Conservation (phyloP, 2,888 invertebrate species). For the Galeopsomyia nigrocyanea region DNA sequence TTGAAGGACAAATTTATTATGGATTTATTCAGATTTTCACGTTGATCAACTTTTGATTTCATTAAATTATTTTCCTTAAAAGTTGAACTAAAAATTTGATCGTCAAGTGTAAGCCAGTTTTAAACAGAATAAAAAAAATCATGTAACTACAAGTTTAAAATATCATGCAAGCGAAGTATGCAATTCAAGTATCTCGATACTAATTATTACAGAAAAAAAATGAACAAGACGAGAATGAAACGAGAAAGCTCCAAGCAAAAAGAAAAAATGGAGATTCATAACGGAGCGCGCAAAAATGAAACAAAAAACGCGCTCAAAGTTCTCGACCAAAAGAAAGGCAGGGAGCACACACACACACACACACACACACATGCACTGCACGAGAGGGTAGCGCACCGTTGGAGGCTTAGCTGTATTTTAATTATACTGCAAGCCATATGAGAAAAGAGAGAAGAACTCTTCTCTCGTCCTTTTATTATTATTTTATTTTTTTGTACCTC, state of each 20-base stretch:
- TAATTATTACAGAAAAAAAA: slow-evolving; percentile 45
- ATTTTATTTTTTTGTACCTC: slow-evolving; percentile 51
- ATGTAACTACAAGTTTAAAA: too few species aligned
- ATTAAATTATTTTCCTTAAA: too few species aligned
- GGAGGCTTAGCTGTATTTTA: slow-evolving; percentile 67
- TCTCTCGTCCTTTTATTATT: slow-evolving; percentile 50
- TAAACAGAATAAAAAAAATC: too few species aligned
- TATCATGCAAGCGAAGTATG: neutral
- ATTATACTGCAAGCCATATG: slow-evolving; percentile 58
- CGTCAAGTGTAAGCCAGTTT: too few species aligned
- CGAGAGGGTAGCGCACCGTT: slow-evolving; percentile 58
- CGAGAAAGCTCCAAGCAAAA: slow-evolving; percentile 43
- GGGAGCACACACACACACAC: slow-evolving; percentile 31
- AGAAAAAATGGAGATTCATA: slow-evolving; percentile 32
- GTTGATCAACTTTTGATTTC: too few species aligned
- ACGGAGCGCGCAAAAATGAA: slow-evolving; percentile 48
- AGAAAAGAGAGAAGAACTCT: slow-evolving; percentile 51
- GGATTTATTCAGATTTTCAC: too few species aligned
- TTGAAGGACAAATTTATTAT: too few species aligned
- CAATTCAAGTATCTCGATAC: slow-evolving; percentile 33
- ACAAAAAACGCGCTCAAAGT: neutral
- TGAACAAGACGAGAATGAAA: slow-evolving; percentile 31
- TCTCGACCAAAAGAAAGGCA: slow-evolving; percentile 33
- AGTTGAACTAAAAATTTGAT: too few species aligned
- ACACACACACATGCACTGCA: slow-evolving; percentile 20